Conservation (phyloP, 1,140 invertebrate genomes). For the Semibalanus balanoides region DNA sequence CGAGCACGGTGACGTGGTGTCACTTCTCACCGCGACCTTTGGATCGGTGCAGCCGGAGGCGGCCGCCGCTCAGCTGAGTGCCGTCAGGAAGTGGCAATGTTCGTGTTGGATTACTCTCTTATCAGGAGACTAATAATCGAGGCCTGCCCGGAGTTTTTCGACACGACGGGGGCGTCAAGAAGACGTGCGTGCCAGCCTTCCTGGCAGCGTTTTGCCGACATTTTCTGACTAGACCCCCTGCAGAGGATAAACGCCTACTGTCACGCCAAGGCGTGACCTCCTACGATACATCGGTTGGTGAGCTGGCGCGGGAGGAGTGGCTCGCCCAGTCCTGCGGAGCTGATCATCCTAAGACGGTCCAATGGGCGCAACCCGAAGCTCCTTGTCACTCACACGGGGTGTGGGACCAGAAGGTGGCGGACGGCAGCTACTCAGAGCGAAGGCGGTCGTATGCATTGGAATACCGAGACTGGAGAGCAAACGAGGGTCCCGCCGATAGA, state of each 20-base stretch:
- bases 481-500: no score
- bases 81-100: background rate
- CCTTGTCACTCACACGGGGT: no score
- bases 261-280: background rate
- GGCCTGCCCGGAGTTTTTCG: background rate
- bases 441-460: no score
- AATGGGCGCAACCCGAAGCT: no score
- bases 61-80: background rate
- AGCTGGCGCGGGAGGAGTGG: background rate
- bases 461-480: no score
- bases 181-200: background rate
- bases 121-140: background rate
- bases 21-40: background rate
- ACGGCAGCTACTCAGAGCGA: no score
- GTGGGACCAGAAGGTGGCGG: no score
- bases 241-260: no score
- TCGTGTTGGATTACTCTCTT: background rate
- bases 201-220: no score
- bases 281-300: background rate
- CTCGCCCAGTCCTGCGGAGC: background rate
- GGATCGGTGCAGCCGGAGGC: background rate
- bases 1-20: background rate
- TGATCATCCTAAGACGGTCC: no score
- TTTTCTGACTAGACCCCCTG: no score
- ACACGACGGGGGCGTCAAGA: background rate